A percentile compares a stretch with the other conserved stretches of the same genome.
Evolutionary conservation across 2,888 invertebrate genomes (phyloP).

Genomic region (Hyppa rectilinea): DNA sequence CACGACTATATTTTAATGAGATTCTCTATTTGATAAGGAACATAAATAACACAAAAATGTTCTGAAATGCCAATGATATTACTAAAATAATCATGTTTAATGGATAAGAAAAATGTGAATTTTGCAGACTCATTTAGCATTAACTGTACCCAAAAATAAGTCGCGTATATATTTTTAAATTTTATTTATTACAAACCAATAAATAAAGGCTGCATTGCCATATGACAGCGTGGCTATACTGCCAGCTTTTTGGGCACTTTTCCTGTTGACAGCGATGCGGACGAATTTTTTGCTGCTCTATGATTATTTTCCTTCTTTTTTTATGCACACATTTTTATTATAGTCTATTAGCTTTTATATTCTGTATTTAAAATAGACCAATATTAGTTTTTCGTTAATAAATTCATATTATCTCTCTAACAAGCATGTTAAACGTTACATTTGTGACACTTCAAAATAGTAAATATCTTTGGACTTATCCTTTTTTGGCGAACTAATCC

Average conservation of each 20-base stretch:
- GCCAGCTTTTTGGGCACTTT: no score
- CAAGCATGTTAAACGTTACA: background rate
- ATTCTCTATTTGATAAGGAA: background rate
- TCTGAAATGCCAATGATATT: background rate
- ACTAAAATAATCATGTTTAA: background rate
- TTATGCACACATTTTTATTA: no score
- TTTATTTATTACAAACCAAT: background rate
- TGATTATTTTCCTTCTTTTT: no score
- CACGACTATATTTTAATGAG: background rate
- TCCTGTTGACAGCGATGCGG: no score
- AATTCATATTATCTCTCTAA: conserved; percentile 11
- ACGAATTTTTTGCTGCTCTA: no score
- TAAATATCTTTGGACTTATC: conserved; percentile 1
- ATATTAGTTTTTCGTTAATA: background rate
- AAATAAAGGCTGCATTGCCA: no score
- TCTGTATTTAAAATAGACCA: no score
- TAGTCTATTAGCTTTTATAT: no score
- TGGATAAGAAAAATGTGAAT: background rate
- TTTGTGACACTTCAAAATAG: conserved; percentile 8
- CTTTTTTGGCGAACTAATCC: conserved; percentile 45
- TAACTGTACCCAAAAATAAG: background rate
- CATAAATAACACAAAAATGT: background rate
- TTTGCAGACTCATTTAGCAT: background rate
- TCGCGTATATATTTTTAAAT: background rate
- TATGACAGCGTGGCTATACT: no score